Conservation (phyloP, 2,797 vertebrate genomes). For the Phrynocephalus vlangalii region DNA sequence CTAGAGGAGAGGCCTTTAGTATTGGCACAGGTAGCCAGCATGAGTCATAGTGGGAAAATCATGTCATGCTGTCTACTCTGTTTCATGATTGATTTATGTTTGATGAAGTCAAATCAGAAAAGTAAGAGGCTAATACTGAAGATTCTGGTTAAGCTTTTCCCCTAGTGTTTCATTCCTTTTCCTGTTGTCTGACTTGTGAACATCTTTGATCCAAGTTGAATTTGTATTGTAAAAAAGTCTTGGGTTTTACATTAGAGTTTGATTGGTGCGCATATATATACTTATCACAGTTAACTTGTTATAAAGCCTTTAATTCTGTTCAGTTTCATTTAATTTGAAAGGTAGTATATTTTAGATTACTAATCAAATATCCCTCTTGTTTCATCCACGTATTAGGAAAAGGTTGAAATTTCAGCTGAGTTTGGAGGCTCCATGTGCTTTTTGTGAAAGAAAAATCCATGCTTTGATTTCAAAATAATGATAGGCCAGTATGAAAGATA, state of each 20-base stretch:
- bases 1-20: slow-evolving; percentile 29
- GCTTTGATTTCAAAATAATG: slow-evolving; percentile 29
- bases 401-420: slow-evolving; percentile 49
- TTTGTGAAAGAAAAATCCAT: slow-evolving; percentile 53
- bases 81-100: slow-evolving; percentile 4
- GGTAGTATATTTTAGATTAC: not conserved
- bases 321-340: slow-evolving; percentile 6
- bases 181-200: not conserved
- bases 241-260: not conserved
- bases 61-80: slow-evolving; percentile 19
- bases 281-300: not conserved
- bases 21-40: slow-evolving; percentile 42
- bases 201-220: not conserved
- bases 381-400: slow-evolving; percentile 47
- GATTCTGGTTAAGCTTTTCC: not conserved
- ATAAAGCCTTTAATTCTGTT: not conserved
- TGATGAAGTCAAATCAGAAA: slow-evolving; percentile 16
- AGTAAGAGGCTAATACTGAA: slow-evolving; percentile 8
- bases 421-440: slow-evolving; percentile 40
- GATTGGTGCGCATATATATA: not conserved
- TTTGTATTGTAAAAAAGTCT: not conserved
- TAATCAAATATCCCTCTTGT: slow-evolving; percentile 29
- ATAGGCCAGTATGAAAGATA: not conserved
- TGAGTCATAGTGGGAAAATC: slow-evolving; percentile 31
- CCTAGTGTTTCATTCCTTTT: not conserved